These are phyloP conservation scores for Mactromeris polynyma DNA, from an alignment of 2,888 invertebrate species.

Conservation along the genomic window DNA sequence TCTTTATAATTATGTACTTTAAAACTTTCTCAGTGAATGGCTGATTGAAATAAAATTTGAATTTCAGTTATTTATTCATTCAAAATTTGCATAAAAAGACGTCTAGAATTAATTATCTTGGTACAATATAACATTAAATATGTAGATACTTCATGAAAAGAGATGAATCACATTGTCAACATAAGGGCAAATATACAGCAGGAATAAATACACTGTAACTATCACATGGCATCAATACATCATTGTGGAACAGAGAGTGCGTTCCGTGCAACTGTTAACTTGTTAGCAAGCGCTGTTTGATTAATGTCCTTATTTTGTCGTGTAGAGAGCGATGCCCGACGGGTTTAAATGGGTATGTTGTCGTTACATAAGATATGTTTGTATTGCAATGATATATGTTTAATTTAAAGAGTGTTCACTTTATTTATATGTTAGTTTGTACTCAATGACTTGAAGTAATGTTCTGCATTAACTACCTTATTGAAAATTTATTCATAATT, in stretches of 20 bases:
- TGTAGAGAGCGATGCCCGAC: no score
- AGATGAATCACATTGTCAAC: neutral
- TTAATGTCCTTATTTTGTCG: no score
- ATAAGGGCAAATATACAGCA: neutral
- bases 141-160: neutral
- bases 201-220: neutral
- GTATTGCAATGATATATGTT: no score
- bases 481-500: no score
- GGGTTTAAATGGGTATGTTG: no score
- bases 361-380: no score
- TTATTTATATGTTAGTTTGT: no score
- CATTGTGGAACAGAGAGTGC: neutral
- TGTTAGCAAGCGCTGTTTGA: no score
- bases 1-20: no score
- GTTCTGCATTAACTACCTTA: no score
- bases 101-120: neutral
- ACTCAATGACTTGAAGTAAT: no score
- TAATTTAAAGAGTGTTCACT: no score
- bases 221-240: neutral
- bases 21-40: neutral
- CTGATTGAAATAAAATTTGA: neutral
- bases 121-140: neutral
- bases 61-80: slow-evolving; percentile 2
- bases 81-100: neutral
- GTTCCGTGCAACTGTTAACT: neutral